Percentiles rank a stretch among this genome's conserved stretches.
Evolutionary conservation across 2,797 vertebrate species (phyloP).

Genomic region (Sebastiscus albofasciatus): DNA sequence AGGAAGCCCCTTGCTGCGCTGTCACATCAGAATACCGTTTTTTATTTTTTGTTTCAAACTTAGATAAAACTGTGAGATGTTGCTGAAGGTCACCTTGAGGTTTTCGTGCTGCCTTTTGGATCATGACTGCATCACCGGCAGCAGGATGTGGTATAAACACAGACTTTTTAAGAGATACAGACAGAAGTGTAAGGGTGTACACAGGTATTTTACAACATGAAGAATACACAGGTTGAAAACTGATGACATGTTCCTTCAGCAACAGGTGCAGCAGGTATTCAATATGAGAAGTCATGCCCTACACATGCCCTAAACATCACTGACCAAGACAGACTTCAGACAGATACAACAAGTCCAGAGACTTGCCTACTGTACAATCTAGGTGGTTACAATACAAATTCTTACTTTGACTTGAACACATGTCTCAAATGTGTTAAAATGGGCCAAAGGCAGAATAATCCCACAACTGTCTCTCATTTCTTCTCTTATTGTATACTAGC

Average conservation of each 20-base stretch:
- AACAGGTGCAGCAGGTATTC: not conserved
- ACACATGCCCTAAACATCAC: not conserved
- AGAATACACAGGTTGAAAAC: not conserved
- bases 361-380: not conserved
- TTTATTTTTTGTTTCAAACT: not conserved
- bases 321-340: not conserved
- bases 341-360: not conserved
- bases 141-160: not conserved
- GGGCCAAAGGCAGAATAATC: not conserved
- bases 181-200: not conserved
- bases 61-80: not conserved
- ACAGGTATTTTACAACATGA: not conserved
- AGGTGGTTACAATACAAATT: not conserved
- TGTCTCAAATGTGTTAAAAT: not conserved
- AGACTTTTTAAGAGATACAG: not conserved
- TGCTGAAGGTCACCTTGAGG: not conserved
- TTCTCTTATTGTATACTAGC: not conserved
- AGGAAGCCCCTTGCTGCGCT: not conserved
- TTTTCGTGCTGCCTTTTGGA: not conserved
- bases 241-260: not conserved
- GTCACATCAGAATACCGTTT: not conserved
- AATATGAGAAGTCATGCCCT: not conserved
- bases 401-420: not conserved
- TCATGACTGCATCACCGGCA: not conserved
- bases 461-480: not conserved